Evolutionary conservation across 2,113 vertebrate genomes (phyloP).

Genomic region (Oophaga pumilio): DNA sequence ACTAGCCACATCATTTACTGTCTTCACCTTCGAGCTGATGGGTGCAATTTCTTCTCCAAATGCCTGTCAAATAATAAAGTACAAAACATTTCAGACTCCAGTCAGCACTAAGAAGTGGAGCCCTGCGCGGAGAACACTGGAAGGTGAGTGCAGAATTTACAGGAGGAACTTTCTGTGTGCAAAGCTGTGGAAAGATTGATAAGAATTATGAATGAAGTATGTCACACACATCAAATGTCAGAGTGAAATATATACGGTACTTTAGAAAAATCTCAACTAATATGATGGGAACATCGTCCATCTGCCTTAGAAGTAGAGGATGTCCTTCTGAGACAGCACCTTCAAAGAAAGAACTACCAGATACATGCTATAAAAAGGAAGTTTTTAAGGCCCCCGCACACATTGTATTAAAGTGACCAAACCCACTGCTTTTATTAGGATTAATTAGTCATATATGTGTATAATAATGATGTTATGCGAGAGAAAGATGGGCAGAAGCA

Average conservation of each 20-base stretch:
- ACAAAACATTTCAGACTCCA: background rate
- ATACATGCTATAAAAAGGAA: no score
- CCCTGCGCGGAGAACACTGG: background rate
- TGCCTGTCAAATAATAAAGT: constrained; percentile 70
- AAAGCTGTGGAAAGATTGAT: background rate
- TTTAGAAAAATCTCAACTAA: no score
- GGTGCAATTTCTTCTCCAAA: constrained; percentile 91
- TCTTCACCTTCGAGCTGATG: constrained; percentile 84
- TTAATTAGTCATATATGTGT: no score
- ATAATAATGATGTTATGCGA: no score
- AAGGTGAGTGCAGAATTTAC: background rate
- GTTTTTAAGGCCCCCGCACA: no score
- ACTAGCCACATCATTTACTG: constrained; percentile 88
- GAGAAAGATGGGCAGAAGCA: no score
- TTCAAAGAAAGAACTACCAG: no score
- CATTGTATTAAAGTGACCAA: no score
- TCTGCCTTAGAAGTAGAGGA: no score
- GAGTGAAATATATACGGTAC: background rate
- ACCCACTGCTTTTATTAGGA: no score
- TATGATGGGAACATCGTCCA: no score
- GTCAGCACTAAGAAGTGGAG: background rate
- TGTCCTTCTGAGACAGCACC: no score
- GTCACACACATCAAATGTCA: background rate
- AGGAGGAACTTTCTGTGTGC: background rate
- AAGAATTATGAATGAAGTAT: background rate